These are phyloP conservation scores for Paracyclopina nana DNA, from an alignment of 1,140 invertebrate species.

Conservation along the genomic window DNA sequence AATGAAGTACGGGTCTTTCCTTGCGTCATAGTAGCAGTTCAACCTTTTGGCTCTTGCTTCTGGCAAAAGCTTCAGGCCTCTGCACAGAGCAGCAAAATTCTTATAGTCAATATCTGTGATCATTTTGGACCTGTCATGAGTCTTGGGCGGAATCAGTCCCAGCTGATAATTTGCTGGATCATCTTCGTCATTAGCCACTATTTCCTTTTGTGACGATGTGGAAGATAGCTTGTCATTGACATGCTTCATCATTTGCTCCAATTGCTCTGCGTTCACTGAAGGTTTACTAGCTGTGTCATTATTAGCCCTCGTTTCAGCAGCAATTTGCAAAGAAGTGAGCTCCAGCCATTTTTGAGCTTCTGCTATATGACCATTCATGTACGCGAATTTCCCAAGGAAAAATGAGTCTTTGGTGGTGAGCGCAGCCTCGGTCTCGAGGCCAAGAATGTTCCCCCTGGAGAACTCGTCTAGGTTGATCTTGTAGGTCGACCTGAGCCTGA, in stretches of 20 bases:
- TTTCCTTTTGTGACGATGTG: too few relatives aligned
- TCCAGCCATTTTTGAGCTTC: slow-evolving; percentile 5
- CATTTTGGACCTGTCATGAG: slow-evolving; percentile 5
- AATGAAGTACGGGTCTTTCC: slow-evolving; percentile 27
- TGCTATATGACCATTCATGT: not conserved
- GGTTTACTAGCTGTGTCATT: not conserved
- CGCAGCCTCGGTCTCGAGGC: slow-evolving; percentile 4
- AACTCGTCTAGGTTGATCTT: slow-evolving; percentile 31
- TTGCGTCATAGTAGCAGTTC: slow-evolving; percentile 26
- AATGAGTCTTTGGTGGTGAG: not conserved
- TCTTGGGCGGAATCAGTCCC: not conserved
- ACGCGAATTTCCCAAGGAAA: slow-evolving; percentile 12
- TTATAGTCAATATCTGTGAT: slow-evolving; percentile 22
- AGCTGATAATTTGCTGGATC: not conserved
- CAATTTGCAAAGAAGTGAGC: not conserved
- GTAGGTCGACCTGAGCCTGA: slow-evolving; percentile 37
- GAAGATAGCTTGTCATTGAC: slow-evolving; percentile 5
- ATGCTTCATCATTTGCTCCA: slow-evolving; percentile 7
- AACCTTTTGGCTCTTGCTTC: slow-evolving; percentile 20
- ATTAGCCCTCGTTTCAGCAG: not conserved
- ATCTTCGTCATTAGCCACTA: not conserved
- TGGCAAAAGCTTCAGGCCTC: slow-evolving; percentile 30
- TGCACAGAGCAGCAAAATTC: slow-evolving; percentile 33
- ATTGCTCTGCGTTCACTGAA: not conserved
- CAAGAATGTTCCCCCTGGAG: slow-evolving; percentile 26